Base-by-base conservation (phyloP, 2,888 invertebrate genomes). In the Glaucopsyche alexis region DNA sequence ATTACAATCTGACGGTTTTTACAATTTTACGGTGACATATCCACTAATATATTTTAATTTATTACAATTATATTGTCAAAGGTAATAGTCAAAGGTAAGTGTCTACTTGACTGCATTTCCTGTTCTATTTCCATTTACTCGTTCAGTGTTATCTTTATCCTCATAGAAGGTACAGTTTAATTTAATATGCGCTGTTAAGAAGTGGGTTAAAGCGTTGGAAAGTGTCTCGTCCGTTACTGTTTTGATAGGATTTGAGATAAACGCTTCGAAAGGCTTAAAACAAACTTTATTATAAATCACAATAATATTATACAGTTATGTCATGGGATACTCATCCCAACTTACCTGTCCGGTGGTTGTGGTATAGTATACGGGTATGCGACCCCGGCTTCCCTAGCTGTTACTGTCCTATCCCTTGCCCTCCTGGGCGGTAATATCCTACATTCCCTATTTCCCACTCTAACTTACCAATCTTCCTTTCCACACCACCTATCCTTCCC, bases 91-190 rank as follows among this genome's bases (percentile, higher is more conserved):
- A 64, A 29, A 9, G 29, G 4, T 6, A n/a, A n/a, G n/a, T 70
- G 9, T 4, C 55, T 5, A 38, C 47, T 65, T 40, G 13, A 72
- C 47, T 1, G 19, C 2, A 16, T 47, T 76, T 72, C 40, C 76
- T 83, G 80, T 82, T 74, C 77, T 76, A 80, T 80, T 84, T 83
- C 84, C 82, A 86, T 87, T 88, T 84, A 80, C 83, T 83, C 81
- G 82, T 81, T 82, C 79, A 82, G 77, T 84, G 85, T 88, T 88
- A 87, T 86, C 85, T 87, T 85, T 87, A 86, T 87, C 84, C 85
- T 80, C 79, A 79, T 83, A 83, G 77, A 76, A 78, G 77, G 83
- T 83, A 85, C 83, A 82, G 82, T 87, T 85, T 87, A 87, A 89
- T 89, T 89, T 88, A 87, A 87, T 88, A 87, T 83, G 82, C 83